Evolutionary conservation across 2,888 invertebrate species (phyloP).

Genomic region (Galeruca laticollis): DNA sequence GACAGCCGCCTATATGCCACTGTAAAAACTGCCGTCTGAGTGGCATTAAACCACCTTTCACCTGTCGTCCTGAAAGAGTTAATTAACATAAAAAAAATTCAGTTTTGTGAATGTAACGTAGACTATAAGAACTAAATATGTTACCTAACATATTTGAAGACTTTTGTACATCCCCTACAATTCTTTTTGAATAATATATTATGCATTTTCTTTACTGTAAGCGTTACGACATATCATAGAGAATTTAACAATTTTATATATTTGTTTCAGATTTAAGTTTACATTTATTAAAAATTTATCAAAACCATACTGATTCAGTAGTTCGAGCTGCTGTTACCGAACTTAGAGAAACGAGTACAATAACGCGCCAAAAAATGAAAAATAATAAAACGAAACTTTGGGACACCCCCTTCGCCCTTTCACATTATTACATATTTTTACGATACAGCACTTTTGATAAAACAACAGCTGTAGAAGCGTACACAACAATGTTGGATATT

Average conservation of each 20-base stretch:
- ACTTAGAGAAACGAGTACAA: constrained; percentile 64
- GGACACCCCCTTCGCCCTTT: constrained; percentile 63
- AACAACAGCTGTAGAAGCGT: constrained; percentile 49
- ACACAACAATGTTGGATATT: constrained; percentile 42
- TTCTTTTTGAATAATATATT: too few species aligned
- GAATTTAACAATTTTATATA: neutral
- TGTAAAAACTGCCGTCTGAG: too few species aligned
- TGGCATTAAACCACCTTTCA: too few species aligned
- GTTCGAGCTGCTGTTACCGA: constrained; percentile 73
- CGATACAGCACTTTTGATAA: constrained; percentile 51
- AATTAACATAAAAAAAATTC: too few species aligned
- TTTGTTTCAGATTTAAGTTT: constrained; percentile 70
- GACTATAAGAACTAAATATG: too few species aligned
- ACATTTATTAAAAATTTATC: constrained; percentile 79
- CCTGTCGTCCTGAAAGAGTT: too few species aligned
- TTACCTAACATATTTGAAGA: too few species aligned
- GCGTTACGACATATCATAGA: too few species aligned
- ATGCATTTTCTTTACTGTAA: too few species aligned
- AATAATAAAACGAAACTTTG: constrained; percentile 31
- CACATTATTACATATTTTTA: constrained; percentile 65
- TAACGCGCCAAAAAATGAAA: constrained; percentile 17
- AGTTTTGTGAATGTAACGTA: too few species aligned
- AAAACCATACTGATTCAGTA: constrained; percentile 77
- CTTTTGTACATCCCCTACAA: too few species aligned
- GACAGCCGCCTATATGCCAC: too few species aligned